Base-by-base conservation (phyloP, 1,140 invertebrate species). In the Phocides pigmalion region DNA sequence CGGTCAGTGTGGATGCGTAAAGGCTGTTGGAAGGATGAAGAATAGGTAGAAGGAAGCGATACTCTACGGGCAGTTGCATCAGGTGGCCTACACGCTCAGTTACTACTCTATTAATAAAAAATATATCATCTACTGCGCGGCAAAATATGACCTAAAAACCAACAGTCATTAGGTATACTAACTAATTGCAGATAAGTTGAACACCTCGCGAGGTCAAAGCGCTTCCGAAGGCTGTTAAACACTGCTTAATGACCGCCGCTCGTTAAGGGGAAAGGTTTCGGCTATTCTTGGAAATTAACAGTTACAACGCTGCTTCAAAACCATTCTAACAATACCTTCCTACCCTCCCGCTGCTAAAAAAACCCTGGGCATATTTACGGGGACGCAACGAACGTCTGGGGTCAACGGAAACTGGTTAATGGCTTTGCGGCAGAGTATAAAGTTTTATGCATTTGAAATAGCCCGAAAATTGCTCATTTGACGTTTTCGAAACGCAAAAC, bases 281-380 rank as follows among this genome's bases (percentile, higher is more conserved):
- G 71, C 81, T 87, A 82, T 83, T 84, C 80, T 80, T 78, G 64
- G 64, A 73, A 81, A 87, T 87, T 87, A 87, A 84, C 83, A 81
- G 80, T 79, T 79, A 77, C 74, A 74, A 66, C 74, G 64, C 42
- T 61, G 44, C 62, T 16, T 46, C 14, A 39, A 42, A 37, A 49
- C 76, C 72, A 75, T 0, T 12, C 0, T 62, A 66, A 42, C n/a
- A 11, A 65, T 68, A 76, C 16, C 73, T 64, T 2, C 53, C 59
- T 1, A 5, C 17, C 59, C 32, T n/a, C 51, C 20, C 50, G 19
- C 44, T 14, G 37, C 28, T 14, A 6, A 53, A 42, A n/a, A 42
- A 35, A 20, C 5, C 14, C 3, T 2, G 14, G 14, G 5, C 15
- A 58, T 17, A 11, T 16, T 37, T 62, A 3, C 28, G 15, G 37